Evolutionary conservation across 2,888 invertebrate species (phyloP), one percentile per base, ranked within the genome.

Genomic region (Zhuqinia jingwanae): DNA sequence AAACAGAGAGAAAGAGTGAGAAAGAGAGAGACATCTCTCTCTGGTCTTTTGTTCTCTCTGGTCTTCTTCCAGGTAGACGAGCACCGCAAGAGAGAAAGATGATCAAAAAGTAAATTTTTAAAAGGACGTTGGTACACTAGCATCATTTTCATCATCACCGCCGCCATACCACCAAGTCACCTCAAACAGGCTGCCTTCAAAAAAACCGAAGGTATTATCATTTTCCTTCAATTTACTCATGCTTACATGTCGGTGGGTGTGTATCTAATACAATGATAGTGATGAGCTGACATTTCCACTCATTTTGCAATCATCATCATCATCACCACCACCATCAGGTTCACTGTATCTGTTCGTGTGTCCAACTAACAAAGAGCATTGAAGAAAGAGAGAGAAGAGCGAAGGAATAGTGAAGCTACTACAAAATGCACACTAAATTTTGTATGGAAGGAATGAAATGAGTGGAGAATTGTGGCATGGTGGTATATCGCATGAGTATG

Each of bases 221-320:
- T 47, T 36, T 17, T 5, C 25, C 47, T 58, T 25, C 20, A 50
- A 36, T 36, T 36, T 36, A 36, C 36, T 25, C 47, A 47, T 47
- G 15, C 50, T 22, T 47, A n/a, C 25, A 68, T 42, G 22, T 45
- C 6, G 25, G 42, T 70, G 36, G 45, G 70, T 70, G 47, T 47
- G 17, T 70, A 70, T 50, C 75, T 84, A 73, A 56, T 73, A 56
- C 53, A 56, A 65, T 87, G 80, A 77, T 88, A 83, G 88, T 89
- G 90, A 89, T 89, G 89, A 89, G 87, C 88, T 89, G 89, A 88
- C 89, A 89, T 89, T 90, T 90, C 87, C 86, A 85, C 87, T 87
- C 88, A 88, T 90, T 89, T 89, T 88, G 87, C 88, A 88, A 88
- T 88, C 88, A 87, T 68, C 58, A 15, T 60, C 58, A 70, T 68